These are phyloP conservation scores for Corydoras maculifer DNA, from an alignment of 2,113 vertebrate genomes.

Conservation along the genomic window DNA sequence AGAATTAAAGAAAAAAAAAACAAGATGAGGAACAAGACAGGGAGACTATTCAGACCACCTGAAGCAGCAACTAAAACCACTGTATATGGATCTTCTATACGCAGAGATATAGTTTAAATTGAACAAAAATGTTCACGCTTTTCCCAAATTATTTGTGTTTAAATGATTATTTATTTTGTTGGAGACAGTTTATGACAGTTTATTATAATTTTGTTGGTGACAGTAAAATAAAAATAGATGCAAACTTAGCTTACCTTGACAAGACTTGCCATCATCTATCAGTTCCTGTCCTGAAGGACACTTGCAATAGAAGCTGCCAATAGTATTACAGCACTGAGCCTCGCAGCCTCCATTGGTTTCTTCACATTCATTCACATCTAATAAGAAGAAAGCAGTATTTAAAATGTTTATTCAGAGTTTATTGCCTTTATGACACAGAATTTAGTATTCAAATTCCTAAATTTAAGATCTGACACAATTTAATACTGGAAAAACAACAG, in stretches of 20 bases:
- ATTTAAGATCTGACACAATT: too few species aligned
- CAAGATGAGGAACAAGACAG: background rate
- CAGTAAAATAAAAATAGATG: background rate
- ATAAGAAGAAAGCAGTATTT: constrained; percentile 9
- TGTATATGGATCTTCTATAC: too few species aligned
- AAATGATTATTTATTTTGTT: too few species aligned
- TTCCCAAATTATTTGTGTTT: too few species aligned
- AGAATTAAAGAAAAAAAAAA: background rate
- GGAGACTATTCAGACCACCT: background rate
- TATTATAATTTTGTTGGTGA: too few species aligned
- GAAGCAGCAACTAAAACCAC: background rate
- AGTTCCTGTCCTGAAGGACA: constrained; percentile 62
- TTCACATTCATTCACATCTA: constrained; percentile 75
- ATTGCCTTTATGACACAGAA: too few species aligned
- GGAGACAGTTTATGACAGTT: too few species aligned
- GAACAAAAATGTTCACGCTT: background rate
- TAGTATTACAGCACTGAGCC: constrained; percentile 69
- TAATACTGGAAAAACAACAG: too few species aligned
- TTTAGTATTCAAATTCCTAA: too few species aligned
- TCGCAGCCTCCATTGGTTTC: constrained; percentile 67
- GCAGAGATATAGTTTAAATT: too few species aligned
- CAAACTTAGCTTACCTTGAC: constrained; percentile 61
- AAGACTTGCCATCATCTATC: constrained; percentile 63
- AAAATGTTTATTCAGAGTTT: background rate
- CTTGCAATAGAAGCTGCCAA: constrained; percentile 77